A percentile compares a stretch with the other conserved stretches of the same genome.
phyloP scores from a whole-genome alignment of 1,140 invertebrate species.

The Nasonia longicornis region DNA sequence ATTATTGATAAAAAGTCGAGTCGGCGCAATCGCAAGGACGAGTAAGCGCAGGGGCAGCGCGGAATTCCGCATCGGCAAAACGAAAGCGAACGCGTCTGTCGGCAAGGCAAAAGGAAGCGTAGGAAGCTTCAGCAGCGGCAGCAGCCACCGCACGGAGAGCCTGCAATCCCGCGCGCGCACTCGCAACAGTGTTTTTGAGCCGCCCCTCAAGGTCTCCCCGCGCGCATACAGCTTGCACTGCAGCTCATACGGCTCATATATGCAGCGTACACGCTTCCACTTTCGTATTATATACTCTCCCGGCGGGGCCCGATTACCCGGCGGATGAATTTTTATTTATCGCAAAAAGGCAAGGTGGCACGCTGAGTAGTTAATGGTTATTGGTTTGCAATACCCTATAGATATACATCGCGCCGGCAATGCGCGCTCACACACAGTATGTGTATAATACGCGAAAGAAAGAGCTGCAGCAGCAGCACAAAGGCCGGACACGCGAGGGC shows the following conservation, averaged over 20 bases:
- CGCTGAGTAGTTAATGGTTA: slow-evolving; percentile 62
- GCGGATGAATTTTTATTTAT: slow-evolving; percentile 61
- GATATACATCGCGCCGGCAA: slow-evolving; percentile 19
- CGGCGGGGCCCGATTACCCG: slow-evolving; percentile 57
- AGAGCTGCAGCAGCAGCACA: slow-evolving; percentile 22
- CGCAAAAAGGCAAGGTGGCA: slow-evolving; percentile 59
- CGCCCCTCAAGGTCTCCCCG: slow-evolving; percentile 54
- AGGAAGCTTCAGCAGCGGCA: not conserved
- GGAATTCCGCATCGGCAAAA: slow-evolving; percentile 12
- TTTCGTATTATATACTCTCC: not conserved
- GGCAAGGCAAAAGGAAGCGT: not conserved
- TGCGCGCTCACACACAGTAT: not conserved
- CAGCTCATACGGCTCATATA: not conserved
- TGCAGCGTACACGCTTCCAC: not conserved
- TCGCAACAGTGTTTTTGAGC: slow-evolving; percentile 53
- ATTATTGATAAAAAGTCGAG: slow-evolving; percentile 14
- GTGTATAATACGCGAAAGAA: not conserved
- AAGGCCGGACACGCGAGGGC: slow-evolving; percentile 43
- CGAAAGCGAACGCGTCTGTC: not conserved
- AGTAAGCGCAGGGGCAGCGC: slow-evolving; percentile 21
- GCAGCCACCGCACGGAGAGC: not conserved
- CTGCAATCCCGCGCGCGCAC: not conserved
- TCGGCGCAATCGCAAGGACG: not conserved
- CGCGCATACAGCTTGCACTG: slow-evolving; percentile 13
- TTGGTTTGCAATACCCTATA: slow-evolving; percentile 61